Conservation (phyloP, 1,140 invertebrate species). For the Glossosoma conforme region DNA sequence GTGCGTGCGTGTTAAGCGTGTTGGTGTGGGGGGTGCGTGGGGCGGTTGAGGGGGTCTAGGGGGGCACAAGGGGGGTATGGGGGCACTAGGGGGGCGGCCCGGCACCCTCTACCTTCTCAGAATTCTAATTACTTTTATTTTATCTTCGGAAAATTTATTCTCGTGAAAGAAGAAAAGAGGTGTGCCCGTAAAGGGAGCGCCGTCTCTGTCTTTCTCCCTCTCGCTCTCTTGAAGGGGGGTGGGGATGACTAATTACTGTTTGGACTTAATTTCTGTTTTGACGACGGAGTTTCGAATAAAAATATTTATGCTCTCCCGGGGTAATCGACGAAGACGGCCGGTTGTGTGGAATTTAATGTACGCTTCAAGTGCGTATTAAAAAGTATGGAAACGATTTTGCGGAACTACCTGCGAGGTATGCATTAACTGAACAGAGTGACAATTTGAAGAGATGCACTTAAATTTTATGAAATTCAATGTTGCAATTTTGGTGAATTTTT, state of each 20-base stretch:
- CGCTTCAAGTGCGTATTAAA: too few species aligned
- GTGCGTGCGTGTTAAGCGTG: too few species aligned
- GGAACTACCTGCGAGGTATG: too few species aligned
- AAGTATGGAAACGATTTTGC: too few species aligned
- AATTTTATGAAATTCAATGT: too few species aligned
- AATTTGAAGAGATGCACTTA: too few species aligned
- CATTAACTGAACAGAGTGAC: too few species aligned
- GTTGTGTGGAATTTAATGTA: too few species aligned
- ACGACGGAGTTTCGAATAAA: conserved; percentile 31
- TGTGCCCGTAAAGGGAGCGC: conserved; percentile 25
- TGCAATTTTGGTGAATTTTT: too few species aligned
- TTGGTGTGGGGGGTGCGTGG: too few species aligned
- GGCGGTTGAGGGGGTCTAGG: too few species aligned
- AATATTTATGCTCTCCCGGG: conserved; percentile 30
- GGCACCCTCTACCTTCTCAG: conserved; percentile 31
- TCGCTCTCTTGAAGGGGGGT: conserved; percentile 7
- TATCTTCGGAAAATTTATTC: conserved; percentile 33
- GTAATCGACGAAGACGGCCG: conserved; percentile 5
- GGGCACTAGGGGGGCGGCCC: background rate
- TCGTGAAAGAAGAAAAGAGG: conserved; percentile 31
- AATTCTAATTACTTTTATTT: conserved; percentile 34
- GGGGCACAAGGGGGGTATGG: too few species aligned
- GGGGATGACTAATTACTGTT: conserved; percentile 32
- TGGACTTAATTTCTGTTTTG: conserved; percentile 33
- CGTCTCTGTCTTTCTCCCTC: conserved; percentile 22